Conservation (phyloP, 2,113 vertebrate genomes). For the Lates calcarifer region DNA sequence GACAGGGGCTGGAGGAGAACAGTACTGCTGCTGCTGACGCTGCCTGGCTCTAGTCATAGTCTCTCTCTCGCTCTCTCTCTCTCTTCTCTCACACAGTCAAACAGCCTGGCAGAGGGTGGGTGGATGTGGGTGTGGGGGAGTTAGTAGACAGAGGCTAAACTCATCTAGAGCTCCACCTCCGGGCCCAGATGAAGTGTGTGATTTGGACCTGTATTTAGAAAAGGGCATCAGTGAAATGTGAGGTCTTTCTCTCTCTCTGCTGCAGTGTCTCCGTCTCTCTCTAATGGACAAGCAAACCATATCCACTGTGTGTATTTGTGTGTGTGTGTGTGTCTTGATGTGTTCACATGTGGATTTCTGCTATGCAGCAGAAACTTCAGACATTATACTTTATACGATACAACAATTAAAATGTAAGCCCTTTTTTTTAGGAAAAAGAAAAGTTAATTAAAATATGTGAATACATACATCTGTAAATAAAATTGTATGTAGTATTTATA, state of each 20-base stretch:
- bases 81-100: conserved; percentile 42
- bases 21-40: conserved; percentile 67
- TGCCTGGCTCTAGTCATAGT: conserved; percentile 54
- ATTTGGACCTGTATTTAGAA: conserved; percentile 80
- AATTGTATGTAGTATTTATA: background rate
- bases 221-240: conserved; percentile 78
- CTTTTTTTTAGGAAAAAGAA: background rate
- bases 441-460: background rate
- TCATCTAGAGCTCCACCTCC: conserved; percentile 79
- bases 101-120: conserved; percentile 55
- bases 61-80: conserved; percentile 54
- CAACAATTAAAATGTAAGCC: background rate
- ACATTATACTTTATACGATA: background rate
- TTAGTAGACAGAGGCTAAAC: conserved; percentile 74
- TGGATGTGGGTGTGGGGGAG: conserved; percentile 17
- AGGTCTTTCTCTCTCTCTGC: conserved; percentile 59
- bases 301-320: background rate
- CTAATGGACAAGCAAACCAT: conserved; percentile 37
- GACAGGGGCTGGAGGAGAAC: conserved; percentile 77
- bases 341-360: conserved; percentile 24
- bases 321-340: background rate
- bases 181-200: conserved; percentile 80
- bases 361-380: background rate
- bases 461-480: background rate
- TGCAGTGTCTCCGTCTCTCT: conserved; percentile 31